Percentiles rank a stretch among this genome's conserved stretches.
phyloP scores from a whole-genome alignment of 37 sponge, comb jelly and placozoan genomes.

The Dysidea cf. avara region DNA sequence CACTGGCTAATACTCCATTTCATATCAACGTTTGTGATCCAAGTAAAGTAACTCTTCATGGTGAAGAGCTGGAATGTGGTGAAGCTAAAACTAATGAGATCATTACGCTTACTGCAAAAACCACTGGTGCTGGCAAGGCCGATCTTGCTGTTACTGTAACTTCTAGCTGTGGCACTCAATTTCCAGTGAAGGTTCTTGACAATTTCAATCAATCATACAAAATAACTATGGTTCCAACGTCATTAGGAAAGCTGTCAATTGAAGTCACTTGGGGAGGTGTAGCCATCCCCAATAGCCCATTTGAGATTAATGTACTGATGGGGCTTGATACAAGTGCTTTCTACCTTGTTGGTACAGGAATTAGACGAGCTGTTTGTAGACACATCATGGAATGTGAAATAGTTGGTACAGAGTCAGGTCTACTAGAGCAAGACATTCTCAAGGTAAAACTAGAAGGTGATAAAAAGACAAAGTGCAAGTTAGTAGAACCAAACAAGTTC shows the following conservation, averaged over 20 bases:
- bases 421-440: slow-evolving; percentile 57
- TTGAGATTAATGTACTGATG: slow-evolving; percentile 46
- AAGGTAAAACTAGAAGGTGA: slow-evolving; percentile 60
- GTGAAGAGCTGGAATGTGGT: slow-evolving; percentile 46
- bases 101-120: slow-evolving; percentile 64
- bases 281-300: slow-evolving; percentile 74
- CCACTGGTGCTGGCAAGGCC: slow-evolving; percentile 65
- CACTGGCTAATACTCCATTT: slow-evolving; percentile 40
- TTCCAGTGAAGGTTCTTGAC: too few relatives aligned
- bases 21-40: slow-evolving; percentile 74
- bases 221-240: slow-evolving; percentile 39
- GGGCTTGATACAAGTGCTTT: slow-evolving; percentile 37
- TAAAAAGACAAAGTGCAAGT: too few relatives aligned
- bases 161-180: too few relatives aligned
- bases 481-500: too few relatives aligned
- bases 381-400: slow-evolving; percentile 58
- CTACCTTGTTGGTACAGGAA: slow-evolving; percentile 73
- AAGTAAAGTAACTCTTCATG: slow-evolving; percentile 58
- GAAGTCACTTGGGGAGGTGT: slow-evolving; percentile 40
- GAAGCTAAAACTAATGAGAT: slow-evolving; percentile 34
- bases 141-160: slow-evolving; percentile 49
- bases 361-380: slow-evolving; percentile 65
- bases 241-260: slow-evolving; percentile 36
- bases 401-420: slow-evolving; percentile 56
- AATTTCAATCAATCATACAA: slow-evolving; percentile 2